Base-by-base conservation (phyloP, 2,113 vertebrate genomes). In the Microtus oregoni region DNA sequence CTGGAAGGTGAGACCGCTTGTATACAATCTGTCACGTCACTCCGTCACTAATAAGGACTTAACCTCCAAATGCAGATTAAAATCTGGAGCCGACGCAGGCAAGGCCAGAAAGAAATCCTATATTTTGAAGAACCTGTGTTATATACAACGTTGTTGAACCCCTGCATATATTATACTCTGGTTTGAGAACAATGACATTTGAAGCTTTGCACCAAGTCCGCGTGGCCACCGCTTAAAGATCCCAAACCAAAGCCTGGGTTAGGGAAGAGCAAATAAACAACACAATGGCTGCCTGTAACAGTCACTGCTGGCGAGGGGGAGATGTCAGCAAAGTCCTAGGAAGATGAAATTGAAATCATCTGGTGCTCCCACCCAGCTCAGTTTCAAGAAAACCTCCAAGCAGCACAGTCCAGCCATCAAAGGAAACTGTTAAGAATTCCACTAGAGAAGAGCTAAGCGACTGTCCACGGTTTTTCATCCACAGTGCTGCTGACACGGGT, bases 331-430 rank as follows among this genome's bases (percentile, higher is more conserved):
- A n/a, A 44, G 19, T 83, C 67, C 15, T 20, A 32, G 20, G 11
- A 91, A 78, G 19, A 68, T 75, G 65, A 93, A 68, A 94, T 82
- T 70, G 50, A 95, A 86, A 63, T 95, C 44, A 72, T 70, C 41
- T 88, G 47, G 17, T 12, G 3, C 70, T 68, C 47, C 55, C 1
- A 20, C 47, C 38, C 68, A 94, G 65, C n/a, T 97, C 89, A 85
- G 70, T 90, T 92, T 83, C 91, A 70, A 15, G 30, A 35, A 95
- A 75, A 88, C 55, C 50, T 68, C 83, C 44, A 91, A 94, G 82
- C 81, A 44, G 20, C 30, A 26, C 22, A 68, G 13, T 85, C 63
- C 44, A 92, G 41, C 22, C 55, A 70, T 35, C 58, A 90, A 77
- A 63, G 78, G 47, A 83, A 78, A 65, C 86, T 41, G 61, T 55